These are phyloP conservation scores for Vireo griseus DNA, from an alignment of 2,797 vertebrate genomes.

Conservation along the genomic window DNA sequence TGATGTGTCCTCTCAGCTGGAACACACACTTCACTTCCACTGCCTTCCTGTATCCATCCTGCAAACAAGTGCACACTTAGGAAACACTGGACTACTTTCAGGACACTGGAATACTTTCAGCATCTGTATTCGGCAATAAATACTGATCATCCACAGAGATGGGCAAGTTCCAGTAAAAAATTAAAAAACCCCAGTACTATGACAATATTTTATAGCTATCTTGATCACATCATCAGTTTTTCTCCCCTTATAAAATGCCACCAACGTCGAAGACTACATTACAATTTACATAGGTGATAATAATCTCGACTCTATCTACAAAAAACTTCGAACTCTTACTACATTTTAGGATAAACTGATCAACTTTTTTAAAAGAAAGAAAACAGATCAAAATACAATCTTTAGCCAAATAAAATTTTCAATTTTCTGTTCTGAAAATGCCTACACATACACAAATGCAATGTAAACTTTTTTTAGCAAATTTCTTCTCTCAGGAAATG, in stretches of 20 bases:
- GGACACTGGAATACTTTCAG: background rate
- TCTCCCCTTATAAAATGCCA: background rate
- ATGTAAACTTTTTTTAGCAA: background rate
- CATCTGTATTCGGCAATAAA: background rate
- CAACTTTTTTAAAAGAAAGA: background rate
- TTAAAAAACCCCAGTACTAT: background rate
- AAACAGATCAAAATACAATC: background rate
- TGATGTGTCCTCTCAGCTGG: conserved; percentile 92
- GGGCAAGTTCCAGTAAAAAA: background rate
- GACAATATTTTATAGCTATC: background rate
- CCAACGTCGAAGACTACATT: background rate
- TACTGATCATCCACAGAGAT: background rate
- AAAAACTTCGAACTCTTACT: background rate
- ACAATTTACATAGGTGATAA: background rate
- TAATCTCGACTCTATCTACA: background rate
- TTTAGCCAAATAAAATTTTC: background rate
- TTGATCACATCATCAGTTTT: background rate
- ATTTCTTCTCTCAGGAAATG: background rate
- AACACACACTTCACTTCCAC: conserved; percentile 82
- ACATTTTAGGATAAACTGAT: background rate
- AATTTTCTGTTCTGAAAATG: background rate
- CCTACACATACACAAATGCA: background rate
- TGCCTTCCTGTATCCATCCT: conserved; percentile 72
- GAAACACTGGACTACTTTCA: background rate
- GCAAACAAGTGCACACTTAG: conserved; percentile 38